Conservation (phyloP, 1,140 invertebrate genomes). For the Saccostrea cuccullata region DNA sequence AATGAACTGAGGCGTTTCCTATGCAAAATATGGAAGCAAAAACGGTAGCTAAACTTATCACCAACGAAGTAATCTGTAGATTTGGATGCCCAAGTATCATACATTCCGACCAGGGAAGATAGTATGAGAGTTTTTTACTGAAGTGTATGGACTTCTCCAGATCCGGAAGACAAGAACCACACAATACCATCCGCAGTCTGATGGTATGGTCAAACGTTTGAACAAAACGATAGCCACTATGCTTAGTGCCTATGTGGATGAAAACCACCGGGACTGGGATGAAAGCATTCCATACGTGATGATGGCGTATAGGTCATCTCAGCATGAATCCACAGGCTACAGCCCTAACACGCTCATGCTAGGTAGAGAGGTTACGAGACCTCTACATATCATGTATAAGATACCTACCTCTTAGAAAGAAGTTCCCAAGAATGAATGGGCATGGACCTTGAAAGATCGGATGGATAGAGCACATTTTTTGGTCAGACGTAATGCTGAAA, state of each 20-base stretch:
- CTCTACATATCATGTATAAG: slow-evolving; percentile 42
- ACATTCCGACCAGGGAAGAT: slow-evolving; percentile 74
- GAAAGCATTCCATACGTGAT: slow-evolving; percentile 46
- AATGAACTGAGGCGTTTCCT: too few relatives aligned
- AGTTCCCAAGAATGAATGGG: slow-evolving; percentile 38
- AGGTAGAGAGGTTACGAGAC: slow-evolving; percentile 47
- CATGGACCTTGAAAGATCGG: slow-evolving; percentile 20
- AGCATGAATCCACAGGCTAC: slow-evolving; percentile 50
- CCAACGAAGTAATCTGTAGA: slow-evolving; percentile 52
- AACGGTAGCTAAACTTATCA: slow-evolving; percentile 50
- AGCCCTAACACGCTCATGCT: slow-evolving; percentile 58
- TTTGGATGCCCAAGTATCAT: slow-evolving; percentile 65
- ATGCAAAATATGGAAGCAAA: too few relatives aligned
- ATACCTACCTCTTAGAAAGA: not conserved
- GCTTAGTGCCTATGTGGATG: slow-evolving; percentile 49
- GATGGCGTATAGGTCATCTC: slow-evolving; percentile 52
- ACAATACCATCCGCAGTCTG: slow-evolving; percentile 60
- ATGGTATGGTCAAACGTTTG: slow-evolving; percentile 42
- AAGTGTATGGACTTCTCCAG: slow-evolving; percentile 55
- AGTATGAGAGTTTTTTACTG: slow-evolving; percentile 59
- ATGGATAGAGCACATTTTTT: slow-evolving; percentile 40
- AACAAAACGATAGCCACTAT: slow-evolving; percentile 57
- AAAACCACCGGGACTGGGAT: slow-evolving; percentile 52
- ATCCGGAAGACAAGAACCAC: slow-evolving; percentile 57
- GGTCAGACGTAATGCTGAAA: slow-evolving; percentile 1